These are phyloP conservation scores for Tubulanus polymorphus DNA, from an alignment of 2,888 invertebrate species.

Conservation along the genomic window DNA sequence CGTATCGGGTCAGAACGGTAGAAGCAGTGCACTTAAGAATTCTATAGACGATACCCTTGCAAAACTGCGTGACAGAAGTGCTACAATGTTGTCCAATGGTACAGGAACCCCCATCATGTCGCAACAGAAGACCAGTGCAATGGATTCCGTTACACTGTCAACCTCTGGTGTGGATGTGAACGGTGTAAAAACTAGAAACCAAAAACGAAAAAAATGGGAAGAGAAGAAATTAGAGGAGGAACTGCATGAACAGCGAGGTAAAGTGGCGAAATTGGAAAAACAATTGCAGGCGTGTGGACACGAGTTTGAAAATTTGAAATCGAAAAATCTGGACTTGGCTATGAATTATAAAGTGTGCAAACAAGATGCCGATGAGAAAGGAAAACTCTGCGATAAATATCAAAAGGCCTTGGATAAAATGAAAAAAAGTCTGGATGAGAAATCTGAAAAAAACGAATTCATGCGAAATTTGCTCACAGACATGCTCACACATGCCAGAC, in stretches of 20 bases:
- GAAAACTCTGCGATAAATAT: slow-evolving; percentile 1
- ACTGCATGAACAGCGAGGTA: neutral
- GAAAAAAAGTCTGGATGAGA: neutral
- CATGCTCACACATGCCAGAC: neutral
- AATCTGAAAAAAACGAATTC: neutral
- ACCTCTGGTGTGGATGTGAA: neutral
- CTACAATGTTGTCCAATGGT: neutral
- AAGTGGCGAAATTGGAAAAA: neutral
- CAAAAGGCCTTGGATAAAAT: neutral
- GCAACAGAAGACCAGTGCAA: neutral
- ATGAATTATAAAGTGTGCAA: neutral
- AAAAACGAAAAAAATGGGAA: neutral
- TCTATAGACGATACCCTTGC: neutral
- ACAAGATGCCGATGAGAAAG: slow-evolving; percentile 1
- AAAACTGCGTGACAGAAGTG: neutral
- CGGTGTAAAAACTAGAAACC: neutral
- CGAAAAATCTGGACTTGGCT: neutral
- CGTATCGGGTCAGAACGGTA: neutral
- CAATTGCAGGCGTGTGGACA: neutral
- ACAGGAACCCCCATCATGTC: neutral
- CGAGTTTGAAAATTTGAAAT: neutral
- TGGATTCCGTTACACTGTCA: slow-evolving; percentile 2
- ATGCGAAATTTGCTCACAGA: neutral
- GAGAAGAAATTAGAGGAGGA: neutral
- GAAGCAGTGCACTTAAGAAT: neutral